phyloP scores from a whole-genome alignment of 2,797 vertebrate species.

The Macroramphosus scolopax region DNA sequence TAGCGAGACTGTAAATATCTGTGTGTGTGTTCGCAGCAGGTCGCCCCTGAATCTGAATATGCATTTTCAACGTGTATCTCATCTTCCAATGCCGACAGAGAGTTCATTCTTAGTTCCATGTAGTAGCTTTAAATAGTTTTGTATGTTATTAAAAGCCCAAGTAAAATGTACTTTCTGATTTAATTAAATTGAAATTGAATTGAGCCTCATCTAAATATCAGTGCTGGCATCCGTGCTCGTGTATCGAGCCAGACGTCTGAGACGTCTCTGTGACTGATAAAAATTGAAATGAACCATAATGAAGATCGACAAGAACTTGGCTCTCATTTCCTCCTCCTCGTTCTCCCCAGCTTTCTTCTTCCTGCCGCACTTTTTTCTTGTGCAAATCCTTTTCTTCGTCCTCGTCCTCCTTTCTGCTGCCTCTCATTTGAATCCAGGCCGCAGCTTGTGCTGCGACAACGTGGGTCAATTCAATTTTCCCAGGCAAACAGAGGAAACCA shows the following conservation, averaged over 20 bases:
- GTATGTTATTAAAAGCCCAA: conserved; percentile 6
- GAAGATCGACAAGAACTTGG: conserved; percentile 62
- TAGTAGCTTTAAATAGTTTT: conserved; percentile 10
- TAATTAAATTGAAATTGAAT: conserved; percentile 41
- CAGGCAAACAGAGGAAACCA: conserved; percentile 6
- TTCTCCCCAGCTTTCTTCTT: conserved; percentile 4
- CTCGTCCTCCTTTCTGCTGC: conserved; percentile 6
- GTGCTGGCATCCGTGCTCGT: conserved; percentile 19
- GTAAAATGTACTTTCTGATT: conserved; percentile 32
- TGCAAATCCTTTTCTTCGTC: conserved; percentile 3
- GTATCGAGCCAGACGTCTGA: conserved; percentile 34
- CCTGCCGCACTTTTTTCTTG: conserved; percentile 5
- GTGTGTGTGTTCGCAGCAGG: conserved; percentile 2
- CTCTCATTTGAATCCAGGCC: conserved; percentile 16
- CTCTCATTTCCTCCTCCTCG: conserved; percentile 19
- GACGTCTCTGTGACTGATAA: conserved; percentile 45
- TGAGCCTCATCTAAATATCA: conserved; percentile 30
- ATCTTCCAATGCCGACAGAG: conserved; percentile 1
- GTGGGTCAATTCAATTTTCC: conserved; percentile 28
- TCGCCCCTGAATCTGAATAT: conserved; percentile 11
- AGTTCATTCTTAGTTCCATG: conserved; percentile 13
- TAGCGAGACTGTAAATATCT: conserved; percentile 13
- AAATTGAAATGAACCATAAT: conserved; percentile 49
- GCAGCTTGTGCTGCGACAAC: conserved; percentile 4
- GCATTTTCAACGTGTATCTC: conserved; percentile 3